Evolutionary conservation across 2,797 vertebrate species (phyloP).

Genomic region (Leptodactylus fallax): DNA sequence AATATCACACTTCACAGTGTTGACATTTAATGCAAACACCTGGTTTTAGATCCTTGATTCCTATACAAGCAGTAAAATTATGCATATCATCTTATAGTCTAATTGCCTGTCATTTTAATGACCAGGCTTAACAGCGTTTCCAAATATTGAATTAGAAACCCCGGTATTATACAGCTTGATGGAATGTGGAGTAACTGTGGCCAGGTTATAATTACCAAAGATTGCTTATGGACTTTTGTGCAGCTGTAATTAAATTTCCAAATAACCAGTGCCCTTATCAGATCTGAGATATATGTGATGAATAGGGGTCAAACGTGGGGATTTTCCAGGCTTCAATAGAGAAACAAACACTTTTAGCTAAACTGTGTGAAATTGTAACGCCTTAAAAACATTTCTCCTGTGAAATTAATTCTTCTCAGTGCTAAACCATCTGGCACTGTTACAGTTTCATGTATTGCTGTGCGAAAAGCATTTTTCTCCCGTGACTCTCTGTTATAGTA

Average conservation of each 20-base stretch:
- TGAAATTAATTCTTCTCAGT: slow-evolving; percentile 72
- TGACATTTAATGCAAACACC: slow-evolving; percentile 36
- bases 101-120: slow-evolving; percentile 65
- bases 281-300: slow-evolving; percentile 65
- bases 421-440: slow-evolving; percentile 70
- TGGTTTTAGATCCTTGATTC: slow-evolving; percentile 35
- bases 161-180: slow-evolving; percentile 70
- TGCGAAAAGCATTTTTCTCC: slow-evolving; percentile 63
- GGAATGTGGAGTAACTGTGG: slow-evolving; percentile 67
- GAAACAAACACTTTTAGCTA: slow-evolving; percentile 68
- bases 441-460: slow-evolving; percentile 69
- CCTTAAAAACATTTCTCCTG: slow-evolving; percentile 69
- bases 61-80: slow-evolving; percentile 57
- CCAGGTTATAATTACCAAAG: slow-evolving; percentile 70
- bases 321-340: slow-evolving; percentile 56
- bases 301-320: slow-evolving; percentile 63
- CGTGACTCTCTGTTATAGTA: slow-evolving; percentile 68
- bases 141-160: slow-evolving; percentile 65
- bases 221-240: slow-evolving; percentile 71
- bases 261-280: slow-evolving; percentile 72
- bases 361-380: slow-evolving; percentile 70
- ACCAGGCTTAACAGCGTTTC: slow-evolving; percentile 69
- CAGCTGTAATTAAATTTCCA: slow-evolving; percentile 72
- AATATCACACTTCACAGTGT: neutral
- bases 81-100: slow-evolving; percentile 34